These are phyloP conservation scores for Aphidius gifuensis DNA, from an alignment of 1,140 invertebrate species.

Conservation along the genomic window DNA sequence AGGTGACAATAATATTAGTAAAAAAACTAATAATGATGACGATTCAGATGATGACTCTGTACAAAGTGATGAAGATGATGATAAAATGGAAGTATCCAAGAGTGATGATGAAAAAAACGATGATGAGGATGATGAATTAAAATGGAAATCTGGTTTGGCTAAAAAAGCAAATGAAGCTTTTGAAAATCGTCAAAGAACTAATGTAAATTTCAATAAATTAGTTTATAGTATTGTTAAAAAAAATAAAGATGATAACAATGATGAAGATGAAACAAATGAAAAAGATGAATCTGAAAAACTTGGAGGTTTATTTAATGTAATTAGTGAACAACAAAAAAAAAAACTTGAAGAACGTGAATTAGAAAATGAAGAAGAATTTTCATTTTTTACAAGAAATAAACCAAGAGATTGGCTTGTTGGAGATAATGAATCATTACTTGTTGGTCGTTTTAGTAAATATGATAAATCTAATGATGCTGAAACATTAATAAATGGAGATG, in stretches of 20 bases:
- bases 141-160: conserved; percentile 81
- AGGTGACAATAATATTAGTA: conserved; percentile 36
- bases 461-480: conserved; percentile 87
- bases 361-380: conserved; percentile 67
- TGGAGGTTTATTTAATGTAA: conserved; percentile 74
- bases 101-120: conserved; percentile 34
- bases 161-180: conserved; percentile 78
- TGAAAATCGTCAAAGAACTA: conserved; percentile 67
- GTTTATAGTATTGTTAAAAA: conserved; percentile 69
- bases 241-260: conserved; percentile 36
- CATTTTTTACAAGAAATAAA: conserved; percentile 58
- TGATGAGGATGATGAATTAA: conserved; percentile 47
- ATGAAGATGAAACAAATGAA: conserved; percentile 38
- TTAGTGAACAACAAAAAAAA: conserved; percentile 65
- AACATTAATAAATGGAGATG: conserved; percentile 81
- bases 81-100: background rate
- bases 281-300: conserved; percentile 55
- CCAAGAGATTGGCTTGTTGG: conserved; percentile 68
- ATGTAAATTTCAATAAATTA: conserved; percentile 78
- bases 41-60: conserved; percentile 38
- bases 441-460: conserved; percentile 94
- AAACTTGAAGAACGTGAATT: conserved; percentile 65
- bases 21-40: conserved; percentile 37
- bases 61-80: conserved; percentile 24
- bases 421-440: conserved; percentile 67